Evolutionary conservation across 2,113 vertebrate species (phyloP).

Genomic region (Peromyscus leucopus): DNA sequence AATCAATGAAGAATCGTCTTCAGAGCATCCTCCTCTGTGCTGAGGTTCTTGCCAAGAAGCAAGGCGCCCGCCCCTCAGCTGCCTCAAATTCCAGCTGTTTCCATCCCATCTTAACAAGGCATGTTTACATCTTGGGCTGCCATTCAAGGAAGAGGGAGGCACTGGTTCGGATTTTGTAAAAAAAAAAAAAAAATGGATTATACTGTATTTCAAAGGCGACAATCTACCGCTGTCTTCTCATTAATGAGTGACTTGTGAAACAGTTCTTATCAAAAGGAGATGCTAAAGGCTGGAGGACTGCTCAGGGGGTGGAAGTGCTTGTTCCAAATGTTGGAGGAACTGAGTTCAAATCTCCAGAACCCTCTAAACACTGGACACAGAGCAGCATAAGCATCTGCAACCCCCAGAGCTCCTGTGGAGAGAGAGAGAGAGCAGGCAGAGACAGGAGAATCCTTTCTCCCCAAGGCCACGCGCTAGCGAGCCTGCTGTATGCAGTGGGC

Average conservation of each 20-base stretch:
- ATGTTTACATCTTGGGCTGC: background rate
- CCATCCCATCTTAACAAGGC: background rate
- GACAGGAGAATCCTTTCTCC: background rate
- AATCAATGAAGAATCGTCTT: background rate
- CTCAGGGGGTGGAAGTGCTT: background rate
- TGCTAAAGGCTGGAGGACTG: background rate
- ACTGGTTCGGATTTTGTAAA: background rate
- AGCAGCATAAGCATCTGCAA: background rate
- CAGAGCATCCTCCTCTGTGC: background rate
- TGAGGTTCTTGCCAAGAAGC: background rate
- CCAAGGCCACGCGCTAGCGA: background rate
- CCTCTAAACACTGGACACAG: background rate
- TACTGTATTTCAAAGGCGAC: constrained; percentile 10
- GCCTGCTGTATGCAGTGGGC: background rate
- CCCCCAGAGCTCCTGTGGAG: background rate
- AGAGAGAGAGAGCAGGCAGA: background rate
- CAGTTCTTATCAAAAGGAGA: background rate
- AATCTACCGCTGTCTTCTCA: background rate
- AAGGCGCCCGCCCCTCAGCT: background rate
- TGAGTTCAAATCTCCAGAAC: background rate
- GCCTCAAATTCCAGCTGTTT: constrained; percentile 25
- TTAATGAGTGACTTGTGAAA: constrained; percentile 7
- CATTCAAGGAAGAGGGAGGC: constrained; percentile 10
- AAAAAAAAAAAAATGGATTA: background rate
- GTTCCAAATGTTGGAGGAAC: background rate